Conservation (phyloP, 2,797 vertebrate species). For the Ciconia nigra region DNA sequence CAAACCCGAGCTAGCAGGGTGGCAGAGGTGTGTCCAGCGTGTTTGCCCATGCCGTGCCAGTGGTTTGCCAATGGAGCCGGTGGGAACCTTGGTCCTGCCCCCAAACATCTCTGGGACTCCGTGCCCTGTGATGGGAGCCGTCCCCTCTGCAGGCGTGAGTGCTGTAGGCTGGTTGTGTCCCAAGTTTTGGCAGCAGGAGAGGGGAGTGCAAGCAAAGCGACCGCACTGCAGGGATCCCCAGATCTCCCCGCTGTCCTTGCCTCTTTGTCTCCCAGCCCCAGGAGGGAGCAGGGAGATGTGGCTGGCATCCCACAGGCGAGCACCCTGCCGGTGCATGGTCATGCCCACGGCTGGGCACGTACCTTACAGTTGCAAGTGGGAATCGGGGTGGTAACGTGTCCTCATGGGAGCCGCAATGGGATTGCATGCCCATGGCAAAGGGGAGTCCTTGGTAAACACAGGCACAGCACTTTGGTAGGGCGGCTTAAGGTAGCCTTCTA, state of each 20-base stretch:
- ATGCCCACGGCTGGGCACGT: fast-evolving
- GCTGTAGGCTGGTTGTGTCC: not conserved
- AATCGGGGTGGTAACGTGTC: fast-evolving
- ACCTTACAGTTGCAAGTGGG: not conserved
- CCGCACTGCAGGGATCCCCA: fast-evolving
- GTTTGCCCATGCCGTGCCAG: not conserved
- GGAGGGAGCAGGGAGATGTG: not conserved
- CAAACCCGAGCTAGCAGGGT: not conserved
- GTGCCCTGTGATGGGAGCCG: not conserved
- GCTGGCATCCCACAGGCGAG: not conserved
- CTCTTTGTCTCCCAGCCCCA: not conserved
- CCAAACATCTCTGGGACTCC: not conserved
- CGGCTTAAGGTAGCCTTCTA: not conserved
- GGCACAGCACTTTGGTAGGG: not conserved
- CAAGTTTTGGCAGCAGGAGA: not conserved
- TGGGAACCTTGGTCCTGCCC: not conserved
- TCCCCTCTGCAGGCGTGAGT: not conserved
- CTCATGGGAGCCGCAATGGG: fast-evolving
- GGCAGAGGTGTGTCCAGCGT: not conserved
- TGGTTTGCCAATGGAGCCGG: fast-evolving
- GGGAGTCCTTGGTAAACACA: not conserved
- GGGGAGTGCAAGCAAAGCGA: not conserved
- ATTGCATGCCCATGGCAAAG: not conserved
- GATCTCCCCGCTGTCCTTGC: not conserved
- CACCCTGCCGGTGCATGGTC: not conserved